A percentile compares a stretch with the other conserved stretches of the same genome.
phyloP scores from a whole-genome alignment of 2,113 vertebrate genomes.

The Willisornis vidua region DNA sequence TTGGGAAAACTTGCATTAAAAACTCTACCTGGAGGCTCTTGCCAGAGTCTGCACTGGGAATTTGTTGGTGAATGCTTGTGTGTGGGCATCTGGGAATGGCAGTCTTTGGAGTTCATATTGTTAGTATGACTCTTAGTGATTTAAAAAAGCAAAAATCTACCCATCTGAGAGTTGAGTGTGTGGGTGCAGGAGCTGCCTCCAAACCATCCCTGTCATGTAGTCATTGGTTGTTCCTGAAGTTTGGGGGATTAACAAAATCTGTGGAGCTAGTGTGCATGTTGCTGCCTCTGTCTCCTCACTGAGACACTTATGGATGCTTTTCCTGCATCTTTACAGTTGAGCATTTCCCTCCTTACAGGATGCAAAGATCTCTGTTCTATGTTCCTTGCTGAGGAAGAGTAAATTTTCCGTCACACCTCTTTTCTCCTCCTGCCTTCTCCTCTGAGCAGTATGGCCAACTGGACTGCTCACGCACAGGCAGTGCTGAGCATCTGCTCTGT shows the following conservation, averaged over 20 bases:
- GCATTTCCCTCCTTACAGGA: background rate
- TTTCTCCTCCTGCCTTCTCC: background rate
- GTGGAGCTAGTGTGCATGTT: background rate
- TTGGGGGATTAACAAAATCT: background rate
- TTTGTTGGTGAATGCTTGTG: constrained; percentile 3
- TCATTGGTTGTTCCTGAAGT: background rate
- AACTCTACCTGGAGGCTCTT: background rate
- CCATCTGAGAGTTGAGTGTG: background rate
- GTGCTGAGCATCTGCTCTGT: background rate
- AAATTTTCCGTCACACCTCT: background rate
- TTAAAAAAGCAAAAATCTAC: background rate
- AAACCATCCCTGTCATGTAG: background rate
- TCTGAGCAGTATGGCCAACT: background rate
- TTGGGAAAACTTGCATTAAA: constrained; percentile 40
- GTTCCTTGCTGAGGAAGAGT: background rate
- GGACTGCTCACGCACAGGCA: background rate
- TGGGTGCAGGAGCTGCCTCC: background rate
- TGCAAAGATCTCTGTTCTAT: background rate
- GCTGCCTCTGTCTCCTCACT: background rate
- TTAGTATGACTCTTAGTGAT: background rate
- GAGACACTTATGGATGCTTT: background rate
- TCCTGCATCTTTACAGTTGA: background rate
- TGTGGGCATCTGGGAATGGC: background rate
- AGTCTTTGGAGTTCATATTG: background rate
- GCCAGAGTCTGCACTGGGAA: background rate